Conservation (phyloP, 2,888 invertebrate genomes). For the Epinotia bilunana region DNA sequence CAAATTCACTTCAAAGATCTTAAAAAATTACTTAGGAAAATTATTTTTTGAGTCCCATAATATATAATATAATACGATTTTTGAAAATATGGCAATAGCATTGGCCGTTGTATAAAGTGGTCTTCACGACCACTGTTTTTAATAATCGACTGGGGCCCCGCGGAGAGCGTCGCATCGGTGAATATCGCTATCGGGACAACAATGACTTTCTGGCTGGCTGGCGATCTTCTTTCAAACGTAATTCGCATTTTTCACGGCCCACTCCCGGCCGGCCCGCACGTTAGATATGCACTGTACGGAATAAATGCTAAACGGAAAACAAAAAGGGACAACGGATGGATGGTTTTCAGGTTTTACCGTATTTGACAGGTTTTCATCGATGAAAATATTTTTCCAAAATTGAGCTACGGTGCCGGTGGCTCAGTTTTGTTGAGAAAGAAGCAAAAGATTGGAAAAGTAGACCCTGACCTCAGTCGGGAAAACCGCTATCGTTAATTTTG, state of each 20-base stretch:
- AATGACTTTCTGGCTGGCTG: slow-evolving; percentile 82
- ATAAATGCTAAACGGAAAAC: slow-evolving; percentile 42
- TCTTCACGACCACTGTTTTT: slow-evolving; percentile 19
- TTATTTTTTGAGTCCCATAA: no score
- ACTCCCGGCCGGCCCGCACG: slow-evolving; percentile 42
- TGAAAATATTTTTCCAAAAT: not conserved
- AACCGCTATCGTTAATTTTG: not conserved
- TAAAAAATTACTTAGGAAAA: no score
- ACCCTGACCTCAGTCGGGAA: not conserved
- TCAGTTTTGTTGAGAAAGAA: not conserved
- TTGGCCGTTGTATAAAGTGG: not conserved
- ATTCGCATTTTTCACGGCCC: slow-evolving; percentile 74
- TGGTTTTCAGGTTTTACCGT: slow-evolving; percentile 5
- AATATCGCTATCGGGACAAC: slow-evolving; percentile 76
- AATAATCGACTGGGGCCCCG: slow-evolving; percentile 17
- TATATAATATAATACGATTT: no score
- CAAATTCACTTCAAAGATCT: no score
- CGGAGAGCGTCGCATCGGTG: slow-evolving; percentile 60
- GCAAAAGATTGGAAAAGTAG: not conserved
- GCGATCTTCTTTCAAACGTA: slow-evolving; percentile 71
- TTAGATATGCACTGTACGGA: slow-evolving; percentile 39
- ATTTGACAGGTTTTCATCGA: not conserved
- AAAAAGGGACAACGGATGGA: slow-evolving; percentile 27
- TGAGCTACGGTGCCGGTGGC: not conserved
- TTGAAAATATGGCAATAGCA: no score